A percentile compares a stretch with the other conserved stretches of the same genome.
phyloP scores from a whole-genome alignment of 1,140 invertebrate species.

The Drosophila cardini region DNA sequence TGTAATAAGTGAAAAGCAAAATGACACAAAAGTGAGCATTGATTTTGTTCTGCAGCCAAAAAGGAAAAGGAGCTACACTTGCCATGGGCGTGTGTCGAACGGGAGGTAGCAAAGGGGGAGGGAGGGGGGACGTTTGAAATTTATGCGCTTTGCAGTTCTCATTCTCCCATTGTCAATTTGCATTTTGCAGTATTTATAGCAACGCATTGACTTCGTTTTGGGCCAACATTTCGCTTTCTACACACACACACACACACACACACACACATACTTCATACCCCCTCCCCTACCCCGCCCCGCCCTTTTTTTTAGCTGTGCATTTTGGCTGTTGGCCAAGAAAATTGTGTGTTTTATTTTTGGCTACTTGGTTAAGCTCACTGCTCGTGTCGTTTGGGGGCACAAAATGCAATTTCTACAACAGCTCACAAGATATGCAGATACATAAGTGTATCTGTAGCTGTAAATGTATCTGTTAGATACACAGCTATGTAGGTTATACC shows the following conservation, averaged over 20 bases:
- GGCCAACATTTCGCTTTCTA: slow-evolving; percentile 74
- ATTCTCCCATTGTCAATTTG: slow-evolving; percentile 48
- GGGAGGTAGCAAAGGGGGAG: too few species aligned
- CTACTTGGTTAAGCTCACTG: slow-evolving; percentile 72
- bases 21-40: slow-evolving; percentile 74
- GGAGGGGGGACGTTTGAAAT: background rate
- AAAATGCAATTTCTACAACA: slow-evolving; percentile 51
- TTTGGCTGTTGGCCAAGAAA: slow-evolving; percentile 59
- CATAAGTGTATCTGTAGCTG: slow-evolving; percentile 21
- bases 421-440: slow-evolving; percentile 37
- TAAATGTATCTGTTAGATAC: slow-evolving; percentile 36
- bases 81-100: background rate
- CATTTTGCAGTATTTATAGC: slow-evolving; percentile 64
- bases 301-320: slow-evolving; percentile 53
- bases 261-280: background rate
- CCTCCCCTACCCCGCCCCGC: slow-evolving; percentile 1
- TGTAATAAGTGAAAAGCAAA: slow-evolving; percentile 75
- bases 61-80: background rate
- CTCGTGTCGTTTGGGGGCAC: slow-evolving; percentile 21
- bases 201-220: slow-evolving; percentile 48
- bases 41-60: slow-evolving; percentile 53
- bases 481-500: slow-evolving; percentile 24
- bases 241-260: background rate
- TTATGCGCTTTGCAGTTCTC: slow-evolving; percentile 17
- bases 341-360: slow-evolving; percentile 74